Evolutionary conservation across 2,888 invertebrate genomes (phyloP).

Genomic region (Agriopis aurantiaria): DNA sequence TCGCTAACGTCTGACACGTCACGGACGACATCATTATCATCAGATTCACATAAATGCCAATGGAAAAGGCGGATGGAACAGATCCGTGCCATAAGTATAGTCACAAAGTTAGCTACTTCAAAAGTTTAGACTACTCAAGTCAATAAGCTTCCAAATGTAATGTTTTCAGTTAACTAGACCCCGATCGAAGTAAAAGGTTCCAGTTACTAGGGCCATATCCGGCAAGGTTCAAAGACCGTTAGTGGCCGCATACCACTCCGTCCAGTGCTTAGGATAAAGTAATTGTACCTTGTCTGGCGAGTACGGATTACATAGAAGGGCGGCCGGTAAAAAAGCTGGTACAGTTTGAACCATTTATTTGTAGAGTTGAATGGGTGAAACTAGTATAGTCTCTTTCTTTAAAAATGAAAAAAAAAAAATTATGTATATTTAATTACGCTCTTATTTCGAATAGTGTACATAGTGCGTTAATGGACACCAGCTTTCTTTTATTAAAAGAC

Average conservation of each 20-base stretch:
- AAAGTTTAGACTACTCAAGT: not conserved
- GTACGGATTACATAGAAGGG: constrained; percentile 14
- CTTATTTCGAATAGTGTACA: too few species aligned
- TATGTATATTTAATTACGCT: too few species aligned
- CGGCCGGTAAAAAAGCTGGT: not conserved
- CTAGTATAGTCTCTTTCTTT: too few species aligned
- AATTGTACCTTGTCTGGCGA: constrained; percentile 7
- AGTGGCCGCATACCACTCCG: constrained; percentile 59
- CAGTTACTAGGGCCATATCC: constrained; percentile 22
- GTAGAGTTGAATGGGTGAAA: not conserved
- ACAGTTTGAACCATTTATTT: not conserved
- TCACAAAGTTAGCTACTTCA: too few species aligned
- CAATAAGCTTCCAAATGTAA: not conserved
- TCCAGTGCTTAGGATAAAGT: constrained; percentile 55
- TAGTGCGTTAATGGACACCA: too few species aligned
- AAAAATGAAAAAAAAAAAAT: too few species aligned
- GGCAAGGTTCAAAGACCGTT: constrained; percentile 64
- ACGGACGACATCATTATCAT: too few species aligned
- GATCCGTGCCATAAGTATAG: too few species aligned
- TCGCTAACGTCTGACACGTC: too few species aligned
- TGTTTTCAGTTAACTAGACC: not conserved
- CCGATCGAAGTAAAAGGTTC: constrained; percentile 12
- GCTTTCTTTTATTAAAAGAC: too few species aligned
- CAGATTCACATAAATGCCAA: too few species aligned
- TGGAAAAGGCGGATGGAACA: too few species aligned